Evolutionary conservation across 2,888 invertebrate genomes (phyloP).

Genomic region (Callinectes sapidus): DNA sequence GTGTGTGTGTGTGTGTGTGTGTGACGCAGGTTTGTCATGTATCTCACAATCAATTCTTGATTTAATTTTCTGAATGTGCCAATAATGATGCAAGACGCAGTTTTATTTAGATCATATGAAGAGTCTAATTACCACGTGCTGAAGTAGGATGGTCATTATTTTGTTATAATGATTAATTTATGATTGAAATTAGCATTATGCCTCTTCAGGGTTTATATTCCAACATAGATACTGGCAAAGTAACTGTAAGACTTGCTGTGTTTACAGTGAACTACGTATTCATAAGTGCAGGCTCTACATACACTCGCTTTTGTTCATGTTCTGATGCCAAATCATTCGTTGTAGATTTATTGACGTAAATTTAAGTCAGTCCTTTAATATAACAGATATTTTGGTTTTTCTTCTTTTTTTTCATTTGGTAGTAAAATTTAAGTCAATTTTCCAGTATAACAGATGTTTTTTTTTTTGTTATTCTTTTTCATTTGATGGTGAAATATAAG

Average conservation of each 20-base stretch:
- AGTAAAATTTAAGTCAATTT: neutral
- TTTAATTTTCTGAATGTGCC: neutral
- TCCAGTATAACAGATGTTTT: neutral
- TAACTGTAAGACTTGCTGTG: neutral
- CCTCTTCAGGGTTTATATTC: neutral
- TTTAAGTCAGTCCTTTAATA: neutral
- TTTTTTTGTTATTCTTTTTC: neutral
- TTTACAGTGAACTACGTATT: neutral
- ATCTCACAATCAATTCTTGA: neutral
- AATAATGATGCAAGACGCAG: neutral
- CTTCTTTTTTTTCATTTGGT: no score
- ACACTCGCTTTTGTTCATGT: neutral
- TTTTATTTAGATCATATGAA: neutral
- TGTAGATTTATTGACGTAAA: neutral
- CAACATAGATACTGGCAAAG: neutral
- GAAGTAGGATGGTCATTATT: neutral
- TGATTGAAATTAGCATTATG: neutral
- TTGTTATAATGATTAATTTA: neutral
- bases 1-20: neutral
- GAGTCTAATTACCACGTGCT: neutral
- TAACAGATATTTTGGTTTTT: neutral
- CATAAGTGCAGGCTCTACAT: neutral
- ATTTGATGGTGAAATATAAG: neutral
- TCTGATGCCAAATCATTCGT: neutral
- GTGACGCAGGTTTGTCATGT: neutral